These are phyloP conservation scores for Serrognathus titanus DNA, from an alignment of 2,888 invertebrate genomes.

Conservation along the genomic window DNA sequence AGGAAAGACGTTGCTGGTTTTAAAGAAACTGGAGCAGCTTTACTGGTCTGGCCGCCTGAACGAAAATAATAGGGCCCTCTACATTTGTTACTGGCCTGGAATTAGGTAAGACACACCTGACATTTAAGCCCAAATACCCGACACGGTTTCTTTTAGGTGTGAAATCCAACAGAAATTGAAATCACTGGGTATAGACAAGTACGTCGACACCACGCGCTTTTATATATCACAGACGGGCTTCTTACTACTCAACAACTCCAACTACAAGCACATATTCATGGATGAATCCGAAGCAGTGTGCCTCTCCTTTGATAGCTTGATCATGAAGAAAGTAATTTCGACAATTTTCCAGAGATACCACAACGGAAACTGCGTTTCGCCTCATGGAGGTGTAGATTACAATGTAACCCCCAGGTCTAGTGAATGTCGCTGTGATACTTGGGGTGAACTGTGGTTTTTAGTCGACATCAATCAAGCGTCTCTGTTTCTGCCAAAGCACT, in stretches of 20 bases:
- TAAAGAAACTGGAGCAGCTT: conserved; percentile 41
- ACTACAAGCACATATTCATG: conserved; percentile 44
- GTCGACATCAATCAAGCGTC: conserved; percentile 45
- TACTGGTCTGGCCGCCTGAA: conserved; percentile 36
- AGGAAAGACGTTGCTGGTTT: conserved; percentile 43
- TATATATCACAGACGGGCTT: conserved; percentile 39
- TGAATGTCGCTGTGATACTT: conserved; percentile 21
- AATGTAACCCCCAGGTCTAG: conserved; percentile 7
- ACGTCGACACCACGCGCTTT: conserved; percentile 40
- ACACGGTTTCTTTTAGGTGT: conserved; percentile 26
- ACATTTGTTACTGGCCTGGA: conserved; percentile 46
- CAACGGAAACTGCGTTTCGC: conserved; percentile 32
- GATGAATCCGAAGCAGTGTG: conserved; percentile 45
- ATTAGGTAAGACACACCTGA: conserved; percentile 32
- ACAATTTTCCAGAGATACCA: conserved; percentile 36
- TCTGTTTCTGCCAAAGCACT: conserved; percentile 41
- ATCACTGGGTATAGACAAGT: conserved; percentile 30
- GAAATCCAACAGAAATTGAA: conserved; percentile 38
- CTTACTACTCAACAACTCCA: conserved; percentile 31
- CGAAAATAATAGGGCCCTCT: conserved; percentile 40
- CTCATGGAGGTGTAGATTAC: conserved; percentile 22
- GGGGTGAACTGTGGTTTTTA: conserved; percentile 45
- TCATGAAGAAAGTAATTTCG: conserved; percentile 35
- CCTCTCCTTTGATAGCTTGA: conserved; percentile 37
- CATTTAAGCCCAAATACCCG: not conserved